phyloP scores from a whole-genome alignment of 2,888 invertebrate species.

The Caenorhabditis doughertyi region DNA sequence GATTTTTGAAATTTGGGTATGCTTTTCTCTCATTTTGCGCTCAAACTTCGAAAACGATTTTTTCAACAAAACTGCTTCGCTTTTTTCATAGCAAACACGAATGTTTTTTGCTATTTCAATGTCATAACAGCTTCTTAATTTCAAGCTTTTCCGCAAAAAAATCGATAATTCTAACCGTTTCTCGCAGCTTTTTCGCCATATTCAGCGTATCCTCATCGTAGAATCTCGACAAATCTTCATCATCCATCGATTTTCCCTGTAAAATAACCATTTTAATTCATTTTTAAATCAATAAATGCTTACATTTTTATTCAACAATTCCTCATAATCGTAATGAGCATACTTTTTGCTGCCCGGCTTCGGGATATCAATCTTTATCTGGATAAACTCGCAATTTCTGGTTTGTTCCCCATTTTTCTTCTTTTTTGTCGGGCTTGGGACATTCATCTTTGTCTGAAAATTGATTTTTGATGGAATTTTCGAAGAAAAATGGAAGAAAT shows the following conservation, averaged over 20 bases:
- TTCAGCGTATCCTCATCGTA: constrained; percentile 51
- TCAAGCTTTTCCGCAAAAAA: background rate
- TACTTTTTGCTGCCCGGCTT: constrained; percentile 61
- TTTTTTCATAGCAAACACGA: background rate
- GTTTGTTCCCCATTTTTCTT: constrained; percentile 34
- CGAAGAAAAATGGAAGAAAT: constrained; percentile 9
- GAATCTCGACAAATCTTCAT: constrained; percentile 30
- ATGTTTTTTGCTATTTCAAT: background rate
- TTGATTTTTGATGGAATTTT: background rate
- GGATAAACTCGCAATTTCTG: constrained; percentile 11
- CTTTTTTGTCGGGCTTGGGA: constrained; percentile 44
- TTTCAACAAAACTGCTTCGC: no score
- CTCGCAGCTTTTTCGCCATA: constrained; percentile 38
- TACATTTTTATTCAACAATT: constrained; percentile 29
- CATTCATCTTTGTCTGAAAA: constrained; percentile 20
- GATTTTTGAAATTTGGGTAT: background rate
- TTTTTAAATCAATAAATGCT: constrained; percentile 19
- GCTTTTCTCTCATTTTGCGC: background rate
- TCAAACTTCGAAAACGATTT: background rate
- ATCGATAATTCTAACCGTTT: constrained; percentile 41
- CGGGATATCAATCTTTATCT: constrained; percentile 19
- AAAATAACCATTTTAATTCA: background rate
- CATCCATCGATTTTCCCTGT: constrained; percentile 45
- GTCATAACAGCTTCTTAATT: background rate
- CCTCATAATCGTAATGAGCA: constrained; percentile 49